Percentiles rank a stretch among this genome's conserved stretches.
phyloP scores from a whole-genome alignment of 1,140 invertebrate species.

The Trialeurodes vaporariorum region DNA sequence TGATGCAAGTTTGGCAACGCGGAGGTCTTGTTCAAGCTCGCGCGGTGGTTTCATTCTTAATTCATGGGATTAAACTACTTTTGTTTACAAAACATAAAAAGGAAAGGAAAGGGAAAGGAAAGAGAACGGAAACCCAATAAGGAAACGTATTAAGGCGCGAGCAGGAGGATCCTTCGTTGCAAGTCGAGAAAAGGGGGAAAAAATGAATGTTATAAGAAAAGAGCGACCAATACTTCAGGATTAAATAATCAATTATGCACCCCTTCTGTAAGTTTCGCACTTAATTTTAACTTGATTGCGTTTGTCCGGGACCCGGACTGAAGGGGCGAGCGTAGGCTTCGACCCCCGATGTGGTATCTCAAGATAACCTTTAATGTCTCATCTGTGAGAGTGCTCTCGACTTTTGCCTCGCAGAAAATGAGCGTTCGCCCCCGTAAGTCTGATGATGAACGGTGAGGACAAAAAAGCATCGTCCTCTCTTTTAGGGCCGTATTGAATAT shows the following conservation, averaged over 20 bases:
- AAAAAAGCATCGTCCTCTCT: too few species aligned
- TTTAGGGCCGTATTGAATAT: too few species aligned
- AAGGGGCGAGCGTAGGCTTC: too few species aligned
- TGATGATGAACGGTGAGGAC: too few species aligned
- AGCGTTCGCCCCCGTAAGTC: too few species aligned
- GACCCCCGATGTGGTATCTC: neutral
- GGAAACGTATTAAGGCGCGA: neutral
- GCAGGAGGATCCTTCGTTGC: neutral
- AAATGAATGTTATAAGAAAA: neutral
- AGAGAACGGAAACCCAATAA: neutral
- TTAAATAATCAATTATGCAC: conserved; percentile 1
- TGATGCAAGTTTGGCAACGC: too few species aligned
- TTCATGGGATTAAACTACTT: neutral
- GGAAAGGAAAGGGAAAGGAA: neutral
- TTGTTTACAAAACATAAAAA: neutral
- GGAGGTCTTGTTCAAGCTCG: too few species aligned
- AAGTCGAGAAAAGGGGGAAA: neutral
- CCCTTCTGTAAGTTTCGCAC: neutral
- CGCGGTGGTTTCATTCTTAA: neutral
- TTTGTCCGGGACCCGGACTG: neutral
- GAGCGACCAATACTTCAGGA: neutral
- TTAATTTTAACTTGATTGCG: neutral
- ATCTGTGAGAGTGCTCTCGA: too few species aligned
- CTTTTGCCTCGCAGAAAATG: too few species aligned
- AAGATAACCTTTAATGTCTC: neutral